phyloP scores from a whole-genome alignment of 2,888 invertebrate species.

The Drosophila vallismaia region DNA sequence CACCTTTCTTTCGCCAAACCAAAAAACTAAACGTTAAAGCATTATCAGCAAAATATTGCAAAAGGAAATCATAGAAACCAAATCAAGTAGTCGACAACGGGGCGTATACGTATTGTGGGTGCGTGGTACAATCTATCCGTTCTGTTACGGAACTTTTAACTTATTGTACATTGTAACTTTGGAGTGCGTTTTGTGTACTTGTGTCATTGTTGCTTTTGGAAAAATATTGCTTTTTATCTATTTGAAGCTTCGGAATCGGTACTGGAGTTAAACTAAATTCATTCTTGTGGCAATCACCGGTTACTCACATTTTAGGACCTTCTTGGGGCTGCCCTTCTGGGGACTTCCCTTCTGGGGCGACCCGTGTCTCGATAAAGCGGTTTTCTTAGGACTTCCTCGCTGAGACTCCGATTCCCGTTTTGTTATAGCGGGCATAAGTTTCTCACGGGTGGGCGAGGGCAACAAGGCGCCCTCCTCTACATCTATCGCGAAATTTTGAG shows the following conservation, averaged over 20 bases:
- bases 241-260: constrained; percentile 22
- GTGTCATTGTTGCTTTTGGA: constrained; percentile 58
- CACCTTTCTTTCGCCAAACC: constrained; percentile 15
- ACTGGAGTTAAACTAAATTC: constrained; percentile 19
- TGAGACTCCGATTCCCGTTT: constrained; percentile 84
- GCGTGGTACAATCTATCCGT: constrained; percentile 43
- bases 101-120: constrained; percentile 67
- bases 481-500: constrained; percentile 68
- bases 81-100: constrained; percentile 34
- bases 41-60: constrained; percentile 56
- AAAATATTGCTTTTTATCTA: constrained; percentile 48
- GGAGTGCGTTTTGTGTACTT: constrained; percentile 57
- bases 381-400: constrained; percentile 84
- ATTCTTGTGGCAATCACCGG: constrained; percentile 3
- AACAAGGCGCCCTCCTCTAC: constrained; percentile 88
- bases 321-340: constrained; percentile 86
- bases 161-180: constrained; percentile 30
- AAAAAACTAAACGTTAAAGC: constrained; percentile 59
- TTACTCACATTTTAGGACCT: constrained; percentile 84
- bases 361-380: constrained; percentile 83
- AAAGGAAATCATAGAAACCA: constrained; percentile 42
- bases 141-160: constrained; percentile 41
- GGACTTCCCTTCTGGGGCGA: constrained; percentile 85
- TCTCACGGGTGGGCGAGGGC: constrained; percentile 89
- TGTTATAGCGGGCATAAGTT: constrained; percentile 88